Evolutionary conservation across 2,888 invertebrate species (phyloP).

Genomic region (Synergus umbraculus): DNA sequence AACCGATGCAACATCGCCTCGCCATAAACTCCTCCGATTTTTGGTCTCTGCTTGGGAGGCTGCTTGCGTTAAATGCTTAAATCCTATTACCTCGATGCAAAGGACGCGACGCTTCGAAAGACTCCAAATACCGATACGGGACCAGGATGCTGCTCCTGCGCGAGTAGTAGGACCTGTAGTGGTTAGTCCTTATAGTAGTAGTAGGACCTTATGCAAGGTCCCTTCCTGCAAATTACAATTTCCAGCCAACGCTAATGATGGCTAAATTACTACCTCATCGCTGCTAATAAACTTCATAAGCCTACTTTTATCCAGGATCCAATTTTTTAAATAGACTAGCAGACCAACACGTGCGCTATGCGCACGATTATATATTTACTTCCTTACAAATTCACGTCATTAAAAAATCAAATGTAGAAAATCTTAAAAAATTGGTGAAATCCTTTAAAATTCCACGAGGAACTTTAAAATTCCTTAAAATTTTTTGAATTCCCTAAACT

Average conservation of each 20-base stretch:
- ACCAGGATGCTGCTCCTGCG: constrained; percentile 19
- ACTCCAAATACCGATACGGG: constrained; percentile 17
- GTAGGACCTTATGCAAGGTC: not conserved
- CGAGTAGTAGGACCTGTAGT: not conserved
- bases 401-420: no score
- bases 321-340: no score
- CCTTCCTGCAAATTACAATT: constrained; percentile 25
- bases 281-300: constrained; percentile 1
- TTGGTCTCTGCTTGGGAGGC: constrained; percentile 71
- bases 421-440: no score
- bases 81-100: constrained; percentile 62
- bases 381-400: no score
- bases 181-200: not conserved
- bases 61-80: constrained; percentile 69
- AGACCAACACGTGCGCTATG: no score
- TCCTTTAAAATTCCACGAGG: no score
- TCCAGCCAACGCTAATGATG: constrained; percentile 29
- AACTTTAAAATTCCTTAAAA: no score
- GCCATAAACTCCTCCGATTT: constrained; percentile 70
- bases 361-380: no score
- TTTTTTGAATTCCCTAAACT: no score
- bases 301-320: no score
- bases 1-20: constrained; percentile 50
- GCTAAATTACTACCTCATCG: constrained; percentile 12
- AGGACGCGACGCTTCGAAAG: constrained; percentile 20